A percentile compares a stretch with the other conserved stretches of the same genome.
These are phyloP conservation scores for Gryllus bimaculatus DNA, from an alignment of 1,140 invertebrate genomes.

Conservation along the genomic window DNA sequence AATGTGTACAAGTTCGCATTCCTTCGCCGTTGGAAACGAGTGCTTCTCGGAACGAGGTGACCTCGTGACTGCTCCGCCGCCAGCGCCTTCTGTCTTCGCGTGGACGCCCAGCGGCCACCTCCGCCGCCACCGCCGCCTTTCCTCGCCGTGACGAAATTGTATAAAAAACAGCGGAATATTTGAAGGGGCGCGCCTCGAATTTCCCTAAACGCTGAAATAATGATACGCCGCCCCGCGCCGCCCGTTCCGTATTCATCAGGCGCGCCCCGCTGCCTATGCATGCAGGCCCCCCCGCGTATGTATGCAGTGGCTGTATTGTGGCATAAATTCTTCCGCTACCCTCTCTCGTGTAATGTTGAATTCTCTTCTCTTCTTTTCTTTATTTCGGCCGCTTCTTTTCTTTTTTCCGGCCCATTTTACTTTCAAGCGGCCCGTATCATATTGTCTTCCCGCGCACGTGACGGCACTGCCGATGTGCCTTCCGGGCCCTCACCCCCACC, in stretches of 20 bases:
- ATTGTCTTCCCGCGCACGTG: background rate
- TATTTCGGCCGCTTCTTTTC: background rate
- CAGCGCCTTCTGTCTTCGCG: no score
- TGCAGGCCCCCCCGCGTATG: background rate
- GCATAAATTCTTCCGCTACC: conserved; percentile 1
- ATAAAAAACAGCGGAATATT: background rate
- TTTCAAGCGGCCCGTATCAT: conserved; percentile 3
- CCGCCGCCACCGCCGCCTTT: no score
- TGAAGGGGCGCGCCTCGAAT: background rate
- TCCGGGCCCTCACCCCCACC: no score
- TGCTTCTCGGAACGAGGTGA: no score
- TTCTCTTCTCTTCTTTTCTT: background rate
- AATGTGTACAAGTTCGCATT: no score
- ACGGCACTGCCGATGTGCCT: background rate
- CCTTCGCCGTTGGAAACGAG: no score
- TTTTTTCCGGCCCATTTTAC: conserved; percentile 1
- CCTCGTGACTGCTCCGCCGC: no score
- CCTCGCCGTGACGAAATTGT: background rate
- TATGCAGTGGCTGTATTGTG: background rate
- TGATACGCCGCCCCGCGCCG: background rate
- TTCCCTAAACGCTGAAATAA: conserved; percentile 1
- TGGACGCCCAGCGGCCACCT: no score
- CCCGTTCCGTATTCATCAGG: background rate
- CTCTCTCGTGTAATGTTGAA: background rate
- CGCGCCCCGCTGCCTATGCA: background rate